Base-by-base conservation (phyloP, 2,113 vertebrate species). In the Seriola dumerili region DNA sequence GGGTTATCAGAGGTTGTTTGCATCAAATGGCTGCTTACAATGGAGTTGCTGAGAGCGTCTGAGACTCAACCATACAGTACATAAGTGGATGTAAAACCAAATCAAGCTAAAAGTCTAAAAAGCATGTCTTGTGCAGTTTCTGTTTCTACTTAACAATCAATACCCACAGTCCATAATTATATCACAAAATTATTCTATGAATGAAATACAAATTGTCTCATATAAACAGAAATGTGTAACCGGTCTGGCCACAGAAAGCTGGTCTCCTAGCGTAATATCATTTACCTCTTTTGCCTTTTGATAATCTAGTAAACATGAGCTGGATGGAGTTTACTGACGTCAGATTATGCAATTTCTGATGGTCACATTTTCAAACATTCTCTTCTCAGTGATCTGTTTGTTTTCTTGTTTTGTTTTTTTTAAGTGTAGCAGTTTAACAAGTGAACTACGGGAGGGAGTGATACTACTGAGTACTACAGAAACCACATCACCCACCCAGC, bases 391-490 rank as follows among this genome's bases (percentile, higher is more conserved):
- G 8, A 73, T 72, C 52, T 11, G 19, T 8, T 4, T 4, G 25
- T 71, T 70, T 77, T 66, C 6, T 25, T 25, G 1, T 25, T 25
- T n/a, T n/a, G n/a, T n/a, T 29, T 29, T 29, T 29, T 29, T 29
- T 23, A 23, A 61, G 52, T 61, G 25, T 2, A 44, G 36, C 19
- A 32, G 25, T 84, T 79, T 78, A 81, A 85, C 74, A 83, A 83
- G 78, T 68, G 34, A 80, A 76, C 71, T 55, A 70, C 32, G 62
- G 83, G 29, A 64, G 36, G 58, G 68, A 68, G 73, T 17, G 38
- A 34, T n/a, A 6, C 10, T 54, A 40, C 44, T 72, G 46, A 29
- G 57, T 58, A 19, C 38, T 10, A 54, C 19, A 68, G 68, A 48
- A 29, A 29, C 38, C 50, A 17, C 71, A 69, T 54, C 84, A 59